These are phyloP conservation scores for Polymixis lichenea DNA, from an alignment of 2,888 invertebrate genomes.

Conservation along the genomic window DNA sequence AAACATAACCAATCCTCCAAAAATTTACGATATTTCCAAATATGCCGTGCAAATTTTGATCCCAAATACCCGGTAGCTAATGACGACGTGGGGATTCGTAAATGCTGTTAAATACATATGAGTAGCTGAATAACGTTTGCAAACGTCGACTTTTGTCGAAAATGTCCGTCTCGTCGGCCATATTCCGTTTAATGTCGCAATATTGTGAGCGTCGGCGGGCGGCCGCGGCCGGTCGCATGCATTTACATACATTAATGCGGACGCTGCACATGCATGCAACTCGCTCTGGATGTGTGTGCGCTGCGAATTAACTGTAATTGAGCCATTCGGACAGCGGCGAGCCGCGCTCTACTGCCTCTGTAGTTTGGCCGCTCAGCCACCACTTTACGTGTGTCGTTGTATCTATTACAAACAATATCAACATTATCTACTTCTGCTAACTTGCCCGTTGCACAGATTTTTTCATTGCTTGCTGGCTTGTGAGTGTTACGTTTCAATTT, in stretches of 20 bases:
- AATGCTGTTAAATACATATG: slow-evolving; percentile 79
- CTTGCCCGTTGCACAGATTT: slow-evolving; percentile 46
- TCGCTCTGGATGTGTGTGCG: slow-evolving; percentile 88
- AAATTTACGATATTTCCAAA: slow-evolving; percentile 27
- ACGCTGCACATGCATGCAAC: slow-evolving; percentile 87
- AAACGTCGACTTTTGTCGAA: slow-evolving; percentile 88
- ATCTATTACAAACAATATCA: slow-evolving; percentile 70
- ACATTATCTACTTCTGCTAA: slow-evolving; percentile 61
- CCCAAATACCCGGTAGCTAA: slow-evolving; percentile 52
- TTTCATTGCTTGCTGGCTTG: slow-evolving; percentile 5
- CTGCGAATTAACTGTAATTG: slow-evolving; percentile 90
- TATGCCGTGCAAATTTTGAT: slow-evolving; percentile 23
- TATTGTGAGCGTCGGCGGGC: slow-evolving; percentile 87
- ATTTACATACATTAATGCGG: slow-evolving; percentile 90
- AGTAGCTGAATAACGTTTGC: slow-evolving; percentile 82
- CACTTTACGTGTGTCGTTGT: slow-evolving; percentile 66
- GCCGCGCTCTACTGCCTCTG: slow-evolving; percentile 82
- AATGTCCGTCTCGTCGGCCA: slow-evolving; percentile 88
- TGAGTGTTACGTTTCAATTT: slow-evolving; percentile 8
- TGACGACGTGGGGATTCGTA: slow-evolving; percentile 68
- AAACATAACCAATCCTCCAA: no score
- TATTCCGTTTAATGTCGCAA: slow-evolving; percentile 90
- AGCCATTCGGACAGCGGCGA: slow-evolving; percentile 88
- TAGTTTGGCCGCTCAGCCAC: slow-evolving; percentile 76
- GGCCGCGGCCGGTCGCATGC: slow-evolving; percentile 88